Base-by-base conservation (phyloP, 2,888 invertebrate species). In the Branchellion lobata region DNA sequence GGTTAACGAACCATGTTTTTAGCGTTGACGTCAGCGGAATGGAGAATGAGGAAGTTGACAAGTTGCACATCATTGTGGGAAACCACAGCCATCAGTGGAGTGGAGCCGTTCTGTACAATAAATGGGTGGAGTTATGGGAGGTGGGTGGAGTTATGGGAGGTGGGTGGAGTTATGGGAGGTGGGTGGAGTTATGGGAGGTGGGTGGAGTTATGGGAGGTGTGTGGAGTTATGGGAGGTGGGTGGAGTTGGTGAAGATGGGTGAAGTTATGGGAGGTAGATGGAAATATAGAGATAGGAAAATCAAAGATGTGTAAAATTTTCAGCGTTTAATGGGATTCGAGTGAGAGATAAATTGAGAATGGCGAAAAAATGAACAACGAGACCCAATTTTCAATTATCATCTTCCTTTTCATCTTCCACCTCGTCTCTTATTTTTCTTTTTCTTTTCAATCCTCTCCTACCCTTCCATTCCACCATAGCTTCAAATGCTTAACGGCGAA, bases 51-150 rank as follows among this genome's bases (percentile, higher is more conserved):
- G 82, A 98, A 89, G 88, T 97, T 96, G 71, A 95, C 96, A 31
- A 99, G 97, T 90, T 97, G 96, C 33, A 96, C 94, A 88, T 93
- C 95, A 88, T 99, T 98, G 88, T 97, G 96, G 90, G 96, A 94
- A 77, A 96, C 96, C 0, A 97, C 96, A 72, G 95, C 92, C 87
- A 97, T 96, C 80, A 98, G 93, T 0, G 97, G 96, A 85, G 96
- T 97, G 88, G 96, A 96, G 0, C 96, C 96, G 86, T 93, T 86
- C 86, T 89, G 82, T 47, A 82, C 81, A 80, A 65, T 51, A 71
- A 3, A 0, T 11, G 51, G 53, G 74, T 27, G 24, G 74, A 47
- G 74, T 29, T 74, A 14, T 8, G 5, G 14, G 40, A 14, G 40
- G 14, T 40, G 40, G 14, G 40, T 40, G 40, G 40, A 40, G 40